Conservation (phyloP, 2,113 vertebrate genomes). For the Rhegmatorhina hoffmannsi region DNA sequence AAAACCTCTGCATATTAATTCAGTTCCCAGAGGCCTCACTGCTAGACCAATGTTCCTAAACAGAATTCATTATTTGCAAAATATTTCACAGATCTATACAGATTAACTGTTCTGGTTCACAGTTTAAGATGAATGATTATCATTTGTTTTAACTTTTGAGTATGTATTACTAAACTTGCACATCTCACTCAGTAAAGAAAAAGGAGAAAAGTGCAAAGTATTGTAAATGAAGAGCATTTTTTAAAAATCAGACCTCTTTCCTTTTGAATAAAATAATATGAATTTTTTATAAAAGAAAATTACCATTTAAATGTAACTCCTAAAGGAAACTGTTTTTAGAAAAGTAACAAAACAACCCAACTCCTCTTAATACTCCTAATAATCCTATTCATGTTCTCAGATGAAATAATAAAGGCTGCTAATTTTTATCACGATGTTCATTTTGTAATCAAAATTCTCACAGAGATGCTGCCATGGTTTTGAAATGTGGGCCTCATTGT, state of each 20-base stretch:
- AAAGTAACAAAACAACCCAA: neutral
- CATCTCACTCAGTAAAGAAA: neutral
- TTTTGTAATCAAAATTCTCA: constrained; percentile 62
- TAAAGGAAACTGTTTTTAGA: neutral
- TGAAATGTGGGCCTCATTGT: constrained; percentile 59
- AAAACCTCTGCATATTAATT: neutral
- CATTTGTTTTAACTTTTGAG: neutral
- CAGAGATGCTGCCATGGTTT: constrained; percentile 32
- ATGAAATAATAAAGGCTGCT: constrained; percentile 35
- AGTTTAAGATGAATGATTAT: neutral
- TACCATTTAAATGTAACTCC: neutral
- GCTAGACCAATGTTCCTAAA: neutral
- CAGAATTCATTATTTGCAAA: neutral
- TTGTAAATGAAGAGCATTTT: neutral
- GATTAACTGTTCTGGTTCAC: neutral
- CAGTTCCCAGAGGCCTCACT: neutral
- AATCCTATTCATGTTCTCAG: constrained; percentile 11
- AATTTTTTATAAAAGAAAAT: neutral
- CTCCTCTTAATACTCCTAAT: constrained; percentile 34
- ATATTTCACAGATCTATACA: neutral
- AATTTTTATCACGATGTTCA: constrained; percentile 36
- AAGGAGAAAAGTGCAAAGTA: neutral
- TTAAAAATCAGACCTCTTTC: neutral
- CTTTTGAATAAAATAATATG: neutral
- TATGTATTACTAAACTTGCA: neutral